Evolutionary conservation across 2,888 invertebrate genomes (phyloP).

Genomic region (Monopis laevigella): DNA sequence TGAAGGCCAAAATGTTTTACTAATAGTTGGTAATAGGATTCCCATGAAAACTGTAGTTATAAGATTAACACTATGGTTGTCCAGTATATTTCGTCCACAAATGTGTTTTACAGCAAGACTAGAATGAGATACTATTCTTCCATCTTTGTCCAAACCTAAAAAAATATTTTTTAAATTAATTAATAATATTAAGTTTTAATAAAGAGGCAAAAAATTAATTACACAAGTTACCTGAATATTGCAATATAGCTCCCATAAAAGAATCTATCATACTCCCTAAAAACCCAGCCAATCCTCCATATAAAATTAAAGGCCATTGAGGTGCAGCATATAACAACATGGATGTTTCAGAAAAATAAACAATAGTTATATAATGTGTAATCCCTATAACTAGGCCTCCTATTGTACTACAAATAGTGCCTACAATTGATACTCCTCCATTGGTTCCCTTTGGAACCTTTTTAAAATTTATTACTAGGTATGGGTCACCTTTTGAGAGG

Average conservation of each 20-base stretch:
- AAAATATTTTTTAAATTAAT: constrained; percentile 19
- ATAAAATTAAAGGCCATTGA: constrained; percentile 82
- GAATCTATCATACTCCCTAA: constrained; percentile 87
- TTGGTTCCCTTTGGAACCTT: constrained; percentile 89
- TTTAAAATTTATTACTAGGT: constrained; percentile 77
- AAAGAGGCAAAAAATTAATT: background rate
- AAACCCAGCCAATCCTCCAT: constrained; percentile 79
- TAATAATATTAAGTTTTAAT: background rate
- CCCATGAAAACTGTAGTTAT: constrained; percentile 81
- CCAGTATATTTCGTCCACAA: constrained; percentile 77
- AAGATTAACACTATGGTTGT: constrained; percentile 90
- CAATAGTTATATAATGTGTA: constrained; percentile 73
- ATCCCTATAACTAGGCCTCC: constrained; percentile 79
- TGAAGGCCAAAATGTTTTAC: constrained; percentile 40
- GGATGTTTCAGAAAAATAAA: constrained; percentile 69
- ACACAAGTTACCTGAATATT: constrained; percentile 76
- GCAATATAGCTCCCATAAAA: constrained; percentile 82
- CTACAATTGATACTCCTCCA: constrained; percentile 79
- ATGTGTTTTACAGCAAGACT: constrained; percentile 77
- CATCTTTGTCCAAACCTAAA: constrained; percentile 74
- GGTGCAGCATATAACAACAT: constrained; percentile 69
- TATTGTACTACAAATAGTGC: constrained; percentile 64
- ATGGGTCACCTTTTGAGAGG: constrained; percentile 72
- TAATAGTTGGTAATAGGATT: constrained; percentile 72
- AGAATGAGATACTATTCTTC: constrained; percentile 76